Base-by-base conservation (phyloP, 1,140 invertebrate genomes). In the Orius insidiosus region DNA sequence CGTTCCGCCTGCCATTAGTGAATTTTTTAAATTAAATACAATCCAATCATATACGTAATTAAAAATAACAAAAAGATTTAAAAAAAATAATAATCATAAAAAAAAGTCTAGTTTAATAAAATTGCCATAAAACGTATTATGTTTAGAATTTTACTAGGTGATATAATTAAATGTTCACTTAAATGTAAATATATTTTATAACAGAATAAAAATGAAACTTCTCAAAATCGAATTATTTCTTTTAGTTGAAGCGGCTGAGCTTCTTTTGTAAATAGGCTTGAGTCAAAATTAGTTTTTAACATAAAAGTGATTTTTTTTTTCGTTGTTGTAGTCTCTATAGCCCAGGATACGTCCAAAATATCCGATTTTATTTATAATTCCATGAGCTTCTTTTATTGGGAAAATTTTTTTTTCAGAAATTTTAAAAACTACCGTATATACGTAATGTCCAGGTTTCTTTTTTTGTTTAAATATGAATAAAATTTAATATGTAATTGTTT, bases 121-220 rank as follows among this genome's bases (percentile, higher is more conserved):
- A 49, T 49, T 44, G 41, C 42, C 42, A 45, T 45, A 49, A 44
- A 49, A 49, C 33, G 43, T 42, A 42, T 45, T 44, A 49, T 49
- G 37, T 49, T 31, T 49, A 49, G 47, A 45, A 39, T 30, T 32
- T 9, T 45, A 49, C 33, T 49, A 49, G 47, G 41, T 49, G 47
- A 49, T 49, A 47, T 33, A 48, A 44, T 45, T 40, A 13, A 43
- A 49, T 49, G 42, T 45, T 49, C 34, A 49, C 42, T 36, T 45
- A 42, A 49, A 14, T 49, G 47, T 49, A 49, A 36, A 49, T 49
- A 41, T 44, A 49, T 49, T 49, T 49, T 49, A 44, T 49, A 49
- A 24, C 24, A 24, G 24, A 24, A n/a, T n/a, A n/a, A n/a, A 24
- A 24, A 24, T 14, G 41, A 45, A 49, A 42, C 47, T 49, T 43